Evolutionary conservation across 1,140 invertebrate genomes (phyloP).

Genomic region (Nephotettix cincticeps): DNA sequence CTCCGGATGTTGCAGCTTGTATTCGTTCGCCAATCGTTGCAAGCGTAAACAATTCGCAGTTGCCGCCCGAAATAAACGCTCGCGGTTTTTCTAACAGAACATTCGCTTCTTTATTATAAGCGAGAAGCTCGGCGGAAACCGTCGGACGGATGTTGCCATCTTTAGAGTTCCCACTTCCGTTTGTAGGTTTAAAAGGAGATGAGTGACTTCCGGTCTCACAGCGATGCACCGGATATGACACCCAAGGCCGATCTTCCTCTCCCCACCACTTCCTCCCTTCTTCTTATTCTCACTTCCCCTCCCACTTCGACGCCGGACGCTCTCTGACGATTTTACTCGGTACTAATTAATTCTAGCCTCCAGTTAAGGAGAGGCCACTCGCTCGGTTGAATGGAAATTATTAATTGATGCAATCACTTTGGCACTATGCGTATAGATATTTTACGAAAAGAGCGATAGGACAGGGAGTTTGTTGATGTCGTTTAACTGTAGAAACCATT

Average conservation of each 20-base stretch:
- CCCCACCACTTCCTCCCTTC: not conserved
- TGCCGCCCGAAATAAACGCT: not conserved
- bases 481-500: no score
- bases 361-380: no score
- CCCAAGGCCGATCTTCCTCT: slow-evolving; percentile 17
- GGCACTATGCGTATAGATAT: no score
- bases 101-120: slow-evolving; percentile 8
- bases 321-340: not conserved
- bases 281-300: not conserved
- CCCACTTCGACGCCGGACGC: not conserved
- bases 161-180: slow-evolving; percentile 28
- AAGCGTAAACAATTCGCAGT: not conserved
- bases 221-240: slow-evolving; percentile 14
- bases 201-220: slow-evolving; percentile 25
- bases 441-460: no score
- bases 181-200: slow-evolving; percentile 27
- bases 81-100: slow-evolving; percentile 1
- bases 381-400: no score
- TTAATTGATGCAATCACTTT: no score
- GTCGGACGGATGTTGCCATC: slow-evolving; percentile 26
- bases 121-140: slow-evolving; percentile 11
- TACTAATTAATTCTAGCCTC: no score
- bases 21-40: no score
- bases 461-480: no score
- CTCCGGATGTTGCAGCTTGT: not conserved